Base-by-base conservation (phyloP, 2,888 invertebrate species). In the Lasius fuliginosus region DNA sequence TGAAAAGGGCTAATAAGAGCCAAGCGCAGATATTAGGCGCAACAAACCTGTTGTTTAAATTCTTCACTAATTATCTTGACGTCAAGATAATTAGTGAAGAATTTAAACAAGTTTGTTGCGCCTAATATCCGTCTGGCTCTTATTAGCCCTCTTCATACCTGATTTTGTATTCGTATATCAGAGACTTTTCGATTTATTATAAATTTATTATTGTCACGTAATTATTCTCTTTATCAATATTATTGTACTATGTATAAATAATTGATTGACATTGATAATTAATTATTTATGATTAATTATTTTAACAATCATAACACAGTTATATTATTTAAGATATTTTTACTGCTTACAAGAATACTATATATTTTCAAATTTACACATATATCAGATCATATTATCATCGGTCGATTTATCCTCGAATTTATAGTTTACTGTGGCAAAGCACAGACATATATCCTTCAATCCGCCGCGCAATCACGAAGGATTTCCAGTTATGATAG, bases 401-500 rank as follows among this genome's bases (percentile, higher is more conserved):
- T 81, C 42, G 76, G 18, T 60, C 60, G 79, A 60, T 81, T 81
- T 81, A 81, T 81, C 76, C 71, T 12, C 79, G 60, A 75, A 81
- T 81, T 74, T 81, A 60, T 46, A 81, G 79, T 81, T 81, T 81
- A 81, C 27, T 74, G 60, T 23, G 42, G 60, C 46, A 8, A 33
- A 23, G 79, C 79, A n/a, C 79, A 81, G 60, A 81, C 46, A 74
- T 77, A 46, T 46, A 77, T 77, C 77, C 71, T 71, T 71, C 42
- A 77, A 81, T 81, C 46, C 79, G 23, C 60, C 75, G 79, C 60
- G 79, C 79, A 81, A 81, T 81, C 79, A 81, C 79, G 79, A 75
- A 75, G 79, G 75, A 81, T 81, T 81, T 74, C 36, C 79, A 81
- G 79, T 81, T 81, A 81, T 81, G 79, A 81, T 81, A 74, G 79